These are phyloP conservation scores for Congeria kusceri DNA, from an alignment of 2,888 invertebrate species.

Conservation along the genomic window DNA sequence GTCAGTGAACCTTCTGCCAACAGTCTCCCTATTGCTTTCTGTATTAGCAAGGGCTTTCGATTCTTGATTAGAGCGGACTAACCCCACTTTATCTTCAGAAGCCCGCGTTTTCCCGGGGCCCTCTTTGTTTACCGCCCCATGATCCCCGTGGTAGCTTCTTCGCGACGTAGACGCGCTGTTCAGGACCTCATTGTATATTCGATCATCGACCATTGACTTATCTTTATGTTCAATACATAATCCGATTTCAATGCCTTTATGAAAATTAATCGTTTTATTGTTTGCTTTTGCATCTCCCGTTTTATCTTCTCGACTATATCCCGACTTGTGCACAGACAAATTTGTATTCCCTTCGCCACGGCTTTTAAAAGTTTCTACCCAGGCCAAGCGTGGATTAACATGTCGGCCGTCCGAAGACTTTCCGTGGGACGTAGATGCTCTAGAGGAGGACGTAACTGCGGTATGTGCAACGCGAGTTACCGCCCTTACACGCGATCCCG, in stretches of 20 bases:
- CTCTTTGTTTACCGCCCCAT: neutral
- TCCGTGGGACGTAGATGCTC: neutral
- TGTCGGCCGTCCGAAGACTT: neutral
- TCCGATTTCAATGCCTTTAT: neutral
- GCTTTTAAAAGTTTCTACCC: neutral
- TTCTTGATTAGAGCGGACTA: neutral
- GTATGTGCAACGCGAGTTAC: neutral
- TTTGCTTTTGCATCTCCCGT: neutral
- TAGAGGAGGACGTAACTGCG: neutral
- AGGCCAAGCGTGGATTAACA: neutral
- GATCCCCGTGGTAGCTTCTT: neutral
- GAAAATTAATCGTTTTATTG: constrained; percentile 5
- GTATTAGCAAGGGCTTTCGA: neutral
- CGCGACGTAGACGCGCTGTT: neutral
- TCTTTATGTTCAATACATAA: neutral
- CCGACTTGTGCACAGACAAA: neutral
- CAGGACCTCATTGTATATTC: too few species aligned
- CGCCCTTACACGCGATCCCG: neutral
- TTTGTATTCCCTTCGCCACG: too few species aligned
- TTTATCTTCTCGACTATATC: neutral
- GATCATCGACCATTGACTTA: neutral
- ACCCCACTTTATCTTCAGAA: neutral
- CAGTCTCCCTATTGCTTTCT: neutral
- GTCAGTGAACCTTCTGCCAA: neutral
- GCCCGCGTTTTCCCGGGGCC: neutral